Percentiles rank a stretch among this genome's conserved stretches.
Evolutionary conservation across 1,140 invertebrate genomes (phyloP).

Genomic region (Hylaeus anthracinus): DNA sequence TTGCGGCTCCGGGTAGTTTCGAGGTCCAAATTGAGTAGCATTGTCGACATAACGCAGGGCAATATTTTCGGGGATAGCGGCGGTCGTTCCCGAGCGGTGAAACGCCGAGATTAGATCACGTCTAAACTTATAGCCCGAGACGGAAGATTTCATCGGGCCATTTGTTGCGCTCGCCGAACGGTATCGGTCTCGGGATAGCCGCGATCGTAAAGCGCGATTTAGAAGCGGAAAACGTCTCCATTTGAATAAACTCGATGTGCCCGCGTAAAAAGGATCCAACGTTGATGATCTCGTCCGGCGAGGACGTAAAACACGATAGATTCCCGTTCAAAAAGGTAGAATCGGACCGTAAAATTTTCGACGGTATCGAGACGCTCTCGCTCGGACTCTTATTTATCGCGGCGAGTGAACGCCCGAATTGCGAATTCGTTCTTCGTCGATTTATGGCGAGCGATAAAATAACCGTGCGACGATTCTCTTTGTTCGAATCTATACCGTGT

Average conservation of each 20-base stretch:
- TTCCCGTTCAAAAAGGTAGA: constrained; percentile 12
- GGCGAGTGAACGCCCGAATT: neutral
- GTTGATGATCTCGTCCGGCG: constrained; percentile 43
- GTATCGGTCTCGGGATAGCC: constrained; percentile 32
- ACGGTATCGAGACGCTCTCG: neutral
- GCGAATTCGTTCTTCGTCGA: neutral
- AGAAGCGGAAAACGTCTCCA: constrained; percentile 55
- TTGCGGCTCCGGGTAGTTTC: neutral
- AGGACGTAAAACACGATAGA: constrained; percentile 45
- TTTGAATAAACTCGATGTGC: constrained; percentile 43
- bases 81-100: constrained; percentile 12
- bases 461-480: neutral
- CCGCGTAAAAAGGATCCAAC: constrained; percentile 22
- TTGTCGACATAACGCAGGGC: constrained; percentile 1
- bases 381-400: constrained; percentile 1
- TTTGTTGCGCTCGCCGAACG: constrained; percentile 47
- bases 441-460: constrained; percentile 33
- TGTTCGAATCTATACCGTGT: neutral
- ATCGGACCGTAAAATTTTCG: constrained; percentile 31
- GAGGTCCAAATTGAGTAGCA: constrained; percentile 10
- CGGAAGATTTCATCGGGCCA: constrained; percentile 51
- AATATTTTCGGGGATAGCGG: constrained; percentile 20
- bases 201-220: constrained; percentile 53
- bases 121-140: constrained; percentile 44
- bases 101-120: constrained; percentile 45